A percentile compares a stretch with the other conserved stretches of the same genome.
phyloP scores from a whole-genome alignment of 2,888 invertebrate genomes.

The Cyclophora albipunctata region DNA sequence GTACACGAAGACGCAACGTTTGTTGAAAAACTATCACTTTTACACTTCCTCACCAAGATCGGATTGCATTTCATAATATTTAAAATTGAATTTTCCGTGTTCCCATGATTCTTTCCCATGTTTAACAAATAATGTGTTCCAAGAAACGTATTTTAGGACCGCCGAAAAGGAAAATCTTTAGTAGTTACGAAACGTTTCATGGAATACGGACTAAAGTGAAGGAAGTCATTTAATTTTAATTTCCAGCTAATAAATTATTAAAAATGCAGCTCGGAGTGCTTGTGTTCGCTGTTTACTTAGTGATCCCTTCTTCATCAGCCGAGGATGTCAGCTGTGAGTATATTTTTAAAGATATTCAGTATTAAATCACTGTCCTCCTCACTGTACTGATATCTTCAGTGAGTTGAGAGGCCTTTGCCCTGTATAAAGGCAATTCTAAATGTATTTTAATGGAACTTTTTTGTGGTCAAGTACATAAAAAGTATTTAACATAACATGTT shows the following conservation, averaged over 20 bases:
- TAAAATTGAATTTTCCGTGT: constrained; percentile 28
- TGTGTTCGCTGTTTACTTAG: constrained; percentile 35
- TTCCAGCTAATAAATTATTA: constrained; percentile 18
- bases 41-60: constrained; percentile 16
- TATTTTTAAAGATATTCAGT: neutral
- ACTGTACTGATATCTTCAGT: too few species aligned
- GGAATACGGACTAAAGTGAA: neutral
- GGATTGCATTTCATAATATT: constrained; percentile 43
- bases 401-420: too few species aligned
- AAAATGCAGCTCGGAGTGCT: constrained; percentile 44
- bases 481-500: too few species aligned
- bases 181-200: constrained; percentile 5
- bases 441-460: too few species aligned
- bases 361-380: neutral
- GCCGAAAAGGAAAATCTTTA: constrained; percentile 13
- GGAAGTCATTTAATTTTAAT: neutral
- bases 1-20: constrained; percentile 19
- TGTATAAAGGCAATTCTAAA: too few species aligned
- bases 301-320: constrained; percentile 37
- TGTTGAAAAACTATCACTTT: constrained; percentile 38
- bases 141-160: constrained; percentile 48
- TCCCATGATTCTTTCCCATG: constrained; percentile 26
- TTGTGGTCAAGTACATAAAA: too few species aligned
- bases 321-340: constrained; percentile 68
- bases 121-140: constrained; percentile 51